A percentile compares a stretch with the other conserved stretches of the same genome.
Conservation (phyloP, 2,888 invertebrate species). For the Callinectes sapidus region DNA sequence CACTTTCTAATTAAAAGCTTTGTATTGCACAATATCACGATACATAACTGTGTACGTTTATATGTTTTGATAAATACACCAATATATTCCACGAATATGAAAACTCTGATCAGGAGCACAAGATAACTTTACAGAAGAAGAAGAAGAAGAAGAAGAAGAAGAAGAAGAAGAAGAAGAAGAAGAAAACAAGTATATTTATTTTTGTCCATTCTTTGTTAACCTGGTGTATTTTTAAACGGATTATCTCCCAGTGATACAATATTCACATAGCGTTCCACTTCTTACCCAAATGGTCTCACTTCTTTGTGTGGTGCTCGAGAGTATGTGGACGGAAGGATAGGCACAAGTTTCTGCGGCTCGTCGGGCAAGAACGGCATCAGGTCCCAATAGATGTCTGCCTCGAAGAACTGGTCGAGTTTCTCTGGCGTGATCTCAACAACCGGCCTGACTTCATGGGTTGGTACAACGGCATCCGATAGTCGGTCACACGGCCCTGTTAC, state of each 20-base stretch:
- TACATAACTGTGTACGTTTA: background rate
- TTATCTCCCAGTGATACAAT: background rate
- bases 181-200: background rate
- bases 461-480: conserved; percentile 21
- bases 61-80: background rate
- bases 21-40: background rate
- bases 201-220: background rate
- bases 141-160: no score
- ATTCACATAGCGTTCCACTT: background rate
- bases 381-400: conserved; percentile 48
- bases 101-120: background rate
- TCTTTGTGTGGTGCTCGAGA: conserved; percentile 10
- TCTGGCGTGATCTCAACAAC: conserved; percentile 41
- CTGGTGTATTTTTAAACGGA: background rate
- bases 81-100: background rate
- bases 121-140: background rate
- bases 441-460: conserved; percentile 31
- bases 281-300: background rate
- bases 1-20: background rate
- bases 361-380: conserved; percentile 54
- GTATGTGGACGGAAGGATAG: conserved; percentile 38
- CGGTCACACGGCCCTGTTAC: conserved; percentile 37
- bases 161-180: no score
- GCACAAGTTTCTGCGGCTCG: conserved; percentile 48
- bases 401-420: conserved; percentile 54